Conservation (phyloP, 2,888 invertebrate species). For the Diploptera punctata region DNA sequence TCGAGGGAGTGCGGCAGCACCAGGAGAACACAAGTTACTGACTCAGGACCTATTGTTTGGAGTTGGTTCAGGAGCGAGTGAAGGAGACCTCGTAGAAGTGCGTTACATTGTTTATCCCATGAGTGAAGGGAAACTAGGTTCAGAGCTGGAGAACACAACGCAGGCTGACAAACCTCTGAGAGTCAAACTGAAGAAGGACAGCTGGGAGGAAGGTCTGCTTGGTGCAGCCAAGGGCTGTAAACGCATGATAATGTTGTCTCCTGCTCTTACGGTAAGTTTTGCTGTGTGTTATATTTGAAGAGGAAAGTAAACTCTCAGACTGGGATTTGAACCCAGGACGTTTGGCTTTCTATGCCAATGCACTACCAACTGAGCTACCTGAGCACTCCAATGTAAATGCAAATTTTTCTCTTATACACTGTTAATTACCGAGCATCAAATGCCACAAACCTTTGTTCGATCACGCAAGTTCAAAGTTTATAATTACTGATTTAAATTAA, state of each 20-base stretch:
- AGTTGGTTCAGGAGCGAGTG: constrained; percentile 21
- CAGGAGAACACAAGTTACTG: neutral
- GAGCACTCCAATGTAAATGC: no score
- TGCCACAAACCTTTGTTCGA: no score
- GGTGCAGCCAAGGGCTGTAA: constrained; percentile 34
- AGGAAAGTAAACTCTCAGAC: no score
- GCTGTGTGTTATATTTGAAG: no score
- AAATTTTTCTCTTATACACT: no score
- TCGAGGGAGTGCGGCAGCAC: constrained; percentile 23
- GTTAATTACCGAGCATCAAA: no score
- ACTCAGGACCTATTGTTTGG: constrained; percentile 35
- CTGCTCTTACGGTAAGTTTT: constrained; percentile 32
- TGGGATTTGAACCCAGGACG: no score
- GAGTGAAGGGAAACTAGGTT: constrained; percentile 23
- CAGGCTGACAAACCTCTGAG: constrained; percentile 32
- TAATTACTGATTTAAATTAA: no score
- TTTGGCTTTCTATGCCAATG: no score
- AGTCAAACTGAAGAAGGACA: constrained; percentile 37
- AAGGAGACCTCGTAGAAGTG: constrained; percentile 37
- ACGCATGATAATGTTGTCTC: constrained; percentile 34
- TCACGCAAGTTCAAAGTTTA: no score
- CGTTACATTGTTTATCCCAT: constrained; percentile 31
- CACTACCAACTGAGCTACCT: no score
- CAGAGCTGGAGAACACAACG: constrained; percentile 35
- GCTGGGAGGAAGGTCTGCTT: constrained; percentile 40